Evolutionary conservation across 2,888 invertebrate genomes (phyloP), one percentile per base, ranked within the genome.

Genomic region (Desoria tigrina): DNA sequence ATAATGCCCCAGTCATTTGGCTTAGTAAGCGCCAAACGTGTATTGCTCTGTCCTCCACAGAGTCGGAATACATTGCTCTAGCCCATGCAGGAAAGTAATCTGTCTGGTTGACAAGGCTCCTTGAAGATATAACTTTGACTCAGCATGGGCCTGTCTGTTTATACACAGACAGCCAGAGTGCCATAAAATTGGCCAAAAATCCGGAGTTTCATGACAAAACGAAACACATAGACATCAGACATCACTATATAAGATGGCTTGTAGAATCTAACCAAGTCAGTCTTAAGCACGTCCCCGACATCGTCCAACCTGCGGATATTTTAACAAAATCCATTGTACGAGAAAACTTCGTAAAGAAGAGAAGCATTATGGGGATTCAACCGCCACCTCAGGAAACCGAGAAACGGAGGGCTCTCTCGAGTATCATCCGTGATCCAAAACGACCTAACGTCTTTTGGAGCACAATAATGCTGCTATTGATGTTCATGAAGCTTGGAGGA

Each of bases 161-260:
- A 39, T 37, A 42, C 58, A 9, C 27, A 62, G 66, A 50, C 26
- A 26, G 45, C 56, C 69, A 68, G 42, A 68, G 68, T 28, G 73
- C 74, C 2, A 71, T 75, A 6, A 68, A 57, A 18, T 37, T 77
- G 6, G 67, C 69, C 1, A 55, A 73, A 1, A 77, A 77, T 53
- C 69, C 71, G 1, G 73, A 72, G 37, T 63, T 66, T 24, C 74
- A 74, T 45, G 45, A 62, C 4, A 55, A 69, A 28, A 74, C 73
- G 1, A 77, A 77, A 49, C 77, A 78, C 56, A 77, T 77, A 16
- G 71, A 64, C 24, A 54, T 77, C 0, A 26, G 69, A 21, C 69
- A 71, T 53, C 73, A 74, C 53, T 76, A 63, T 50, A 62, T 65
- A 0, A 49, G 63, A 23, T 61, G 14, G 62, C 70, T 45, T 24